Percentiles rank a stretch among this genome's conserved stretches.
phyloP scores from a whole-genome alignment of 2,888 invertebrate genomes.

The Standfussiana lucernea region DNA sequence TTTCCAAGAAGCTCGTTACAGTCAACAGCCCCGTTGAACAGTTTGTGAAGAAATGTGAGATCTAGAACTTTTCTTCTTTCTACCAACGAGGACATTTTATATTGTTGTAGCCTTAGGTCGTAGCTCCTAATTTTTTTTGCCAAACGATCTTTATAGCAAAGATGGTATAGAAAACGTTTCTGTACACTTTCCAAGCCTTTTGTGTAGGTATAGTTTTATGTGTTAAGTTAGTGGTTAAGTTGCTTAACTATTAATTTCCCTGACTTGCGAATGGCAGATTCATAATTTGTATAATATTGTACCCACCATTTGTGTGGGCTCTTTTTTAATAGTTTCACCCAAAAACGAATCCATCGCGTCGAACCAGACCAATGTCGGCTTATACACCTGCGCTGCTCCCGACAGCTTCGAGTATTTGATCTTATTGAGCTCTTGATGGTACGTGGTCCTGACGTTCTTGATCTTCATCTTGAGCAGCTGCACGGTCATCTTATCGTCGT shows the following conservation, averaged over 20 bases:
- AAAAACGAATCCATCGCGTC: slow-evolving; percentile 42
- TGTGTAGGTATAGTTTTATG: no score
- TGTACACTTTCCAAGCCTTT: no score
- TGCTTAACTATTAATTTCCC: background rate
- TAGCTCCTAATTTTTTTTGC: no score
- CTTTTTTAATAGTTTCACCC: slow-evolving; percentile 19
- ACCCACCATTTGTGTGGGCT: slow-evolving; percentile 18
- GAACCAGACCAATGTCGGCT: slow-evolving; percentile 31
- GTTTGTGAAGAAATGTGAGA: no score
- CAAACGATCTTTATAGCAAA: no score
- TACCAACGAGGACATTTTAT: no score
- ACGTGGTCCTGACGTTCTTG: slow-evolving; percentile 37
- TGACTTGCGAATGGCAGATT: background rate
- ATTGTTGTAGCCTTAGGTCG: no score
- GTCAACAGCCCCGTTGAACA: no score
- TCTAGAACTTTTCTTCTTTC: no score
- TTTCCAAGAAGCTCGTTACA: no score
- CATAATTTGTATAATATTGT: background rate
- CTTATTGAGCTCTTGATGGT: slow-evolving; percentile 42
- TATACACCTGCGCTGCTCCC: slow-evolving; percentile 18
- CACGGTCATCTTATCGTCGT: slow-evolving; percentile 31
- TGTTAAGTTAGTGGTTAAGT: background rate
- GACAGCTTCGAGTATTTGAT: slow-evolving; percentile 10
- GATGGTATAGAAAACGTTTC: no score
- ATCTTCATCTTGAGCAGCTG: slow-evolving; percentile 31